phyloP scores from a whole-genome alignment of 1,140 invertebrate genomes.

The Eupeodes corollae region DNA sequence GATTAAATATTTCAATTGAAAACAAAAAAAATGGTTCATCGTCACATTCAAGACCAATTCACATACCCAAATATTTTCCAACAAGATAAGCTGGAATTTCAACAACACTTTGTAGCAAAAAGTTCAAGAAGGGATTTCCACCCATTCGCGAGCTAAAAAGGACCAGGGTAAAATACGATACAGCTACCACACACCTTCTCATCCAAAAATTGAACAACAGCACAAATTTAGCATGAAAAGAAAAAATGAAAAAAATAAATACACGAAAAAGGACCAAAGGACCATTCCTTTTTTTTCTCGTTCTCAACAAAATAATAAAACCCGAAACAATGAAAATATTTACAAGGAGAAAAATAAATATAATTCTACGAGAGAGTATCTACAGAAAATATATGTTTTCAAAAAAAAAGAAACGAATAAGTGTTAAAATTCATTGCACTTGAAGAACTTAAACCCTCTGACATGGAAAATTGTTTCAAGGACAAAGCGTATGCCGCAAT shows the following conservation, averaged over 20 bases:
- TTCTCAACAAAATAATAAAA: background rate
- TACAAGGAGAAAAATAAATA: no score
- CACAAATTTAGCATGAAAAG: background rate
- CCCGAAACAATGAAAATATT: background rate
- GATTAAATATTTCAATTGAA: background rate
- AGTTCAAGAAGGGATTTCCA: constrained; percentile 59
- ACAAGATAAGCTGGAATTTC: constrained; percentile 47
- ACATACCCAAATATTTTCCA: constrained; percentile 37
- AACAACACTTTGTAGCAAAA: constrained; percentile 47
- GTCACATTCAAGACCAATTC: background rate
- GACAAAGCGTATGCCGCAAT: no score
- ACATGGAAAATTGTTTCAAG: no score
- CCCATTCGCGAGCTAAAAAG: constrained; percentile 50
- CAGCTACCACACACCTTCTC: constrained; percentile 43
- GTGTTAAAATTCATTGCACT: no score
- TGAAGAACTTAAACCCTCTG: no score
- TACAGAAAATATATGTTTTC: no score
- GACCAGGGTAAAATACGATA: constrained; percentile 49
- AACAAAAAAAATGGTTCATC: background rate
- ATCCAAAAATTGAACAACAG: constrained; percentile 1
- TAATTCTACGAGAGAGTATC: no score
- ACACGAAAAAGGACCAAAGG: background rate
- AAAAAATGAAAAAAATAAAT: constrained; percentile 10
- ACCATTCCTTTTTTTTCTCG: background rate
- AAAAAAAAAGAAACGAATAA: no score